These are phyloP conservation scores for Chirona hameri DNA, from an alignment of 2,888 invertebrate genomes.

Conservation along the genomic window DNA sequence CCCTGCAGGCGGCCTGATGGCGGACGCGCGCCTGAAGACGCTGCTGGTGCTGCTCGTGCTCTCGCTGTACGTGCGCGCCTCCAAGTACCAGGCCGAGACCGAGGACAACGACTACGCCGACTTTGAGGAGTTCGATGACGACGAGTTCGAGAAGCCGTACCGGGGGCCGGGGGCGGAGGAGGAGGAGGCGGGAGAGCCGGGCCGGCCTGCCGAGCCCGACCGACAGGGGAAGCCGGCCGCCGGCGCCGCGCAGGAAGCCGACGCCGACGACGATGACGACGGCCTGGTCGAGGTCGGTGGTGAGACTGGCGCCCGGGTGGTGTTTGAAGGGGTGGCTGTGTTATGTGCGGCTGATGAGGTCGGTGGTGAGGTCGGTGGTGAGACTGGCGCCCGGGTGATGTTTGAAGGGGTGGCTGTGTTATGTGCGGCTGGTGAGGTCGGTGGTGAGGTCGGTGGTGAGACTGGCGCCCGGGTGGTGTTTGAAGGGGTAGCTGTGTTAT, in stretches of 20 bases:
- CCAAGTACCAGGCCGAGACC: slow-evolving; percentile 43
- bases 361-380: slow-evolving; percentile 55
- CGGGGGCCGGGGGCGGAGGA: slow-evolving; percentile 32
- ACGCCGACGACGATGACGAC: slow-evolving; percentile 54
- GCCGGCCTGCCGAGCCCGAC: slow-evolving; percentile 35
- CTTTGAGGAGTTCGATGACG: slow-evolving; percentile 82
- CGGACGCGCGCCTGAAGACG: slow-evolving; percentile 4
- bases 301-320: not conserved
- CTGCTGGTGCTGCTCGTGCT: slow-evolving; percentile 8
- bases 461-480: no score
- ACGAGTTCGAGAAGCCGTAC: slow-evolving; percentile 45
- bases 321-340: no score
- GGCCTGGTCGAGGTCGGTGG: slow-evolving; percentile 57
- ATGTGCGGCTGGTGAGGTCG: no score
- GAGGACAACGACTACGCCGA: slow-evolving; percentile 93
- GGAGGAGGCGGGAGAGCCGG: slow-evolving; percentile 38
- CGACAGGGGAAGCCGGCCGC: slow-evolving; percentile 43
- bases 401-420: no score
- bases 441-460: slow-evolving; percentile 54
- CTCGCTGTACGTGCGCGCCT: slow-evolving; percentile 29
- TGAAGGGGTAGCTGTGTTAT: no score
- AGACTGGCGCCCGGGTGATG: no score
- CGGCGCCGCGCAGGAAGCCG: slow-evolving; percentile 38
- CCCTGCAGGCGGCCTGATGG: not conserved
- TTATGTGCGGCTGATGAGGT: no score